Conservation (phyloP, 2,113 vertebrate genomes). For the Corvus moneduloides region DNA sequence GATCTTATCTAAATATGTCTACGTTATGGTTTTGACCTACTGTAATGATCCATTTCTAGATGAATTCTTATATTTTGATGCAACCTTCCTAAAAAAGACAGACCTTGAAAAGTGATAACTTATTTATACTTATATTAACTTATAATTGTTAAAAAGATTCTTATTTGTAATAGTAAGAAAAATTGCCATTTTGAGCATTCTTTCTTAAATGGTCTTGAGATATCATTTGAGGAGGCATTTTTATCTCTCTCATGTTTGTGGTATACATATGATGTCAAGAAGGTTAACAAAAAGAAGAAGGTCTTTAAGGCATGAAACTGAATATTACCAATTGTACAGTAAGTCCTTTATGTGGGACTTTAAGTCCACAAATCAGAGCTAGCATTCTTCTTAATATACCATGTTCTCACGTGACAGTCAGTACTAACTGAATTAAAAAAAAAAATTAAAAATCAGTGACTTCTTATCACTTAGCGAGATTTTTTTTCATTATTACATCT, state of each 20-base stretch:
- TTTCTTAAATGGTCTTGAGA: not conserved
- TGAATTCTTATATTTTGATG: not conserved
- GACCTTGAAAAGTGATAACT: not conserved
- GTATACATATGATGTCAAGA: not conserved
- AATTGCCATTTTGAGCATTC: not conserved
- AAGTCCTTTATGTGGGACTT: not conserved
- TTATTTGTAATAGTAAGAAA: not conserved
- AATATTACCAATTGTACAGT: not conserved
- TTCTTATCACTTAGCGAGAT: not conserved
- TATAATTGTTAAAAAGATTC: rapidly evolving
- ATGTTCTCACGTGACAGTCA: not conserved
- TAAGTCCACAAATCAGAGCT: not conserved
- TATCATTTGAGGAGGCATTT: not conserved
- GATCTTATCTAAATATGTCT: not conserved
- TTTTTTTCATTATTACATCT: not conserved
- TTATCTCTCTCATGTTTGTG: not conserved
- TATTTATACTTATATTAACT: not conserved
- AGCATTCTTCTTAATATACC: not conserved
- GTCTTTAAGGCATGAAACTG: not conserved
- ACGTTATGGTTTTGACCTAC: not conserved
- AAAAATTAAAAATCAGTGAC: not conserved
- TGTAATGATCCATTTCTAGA: not conserved
- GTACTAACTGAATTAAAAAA: not conserved
- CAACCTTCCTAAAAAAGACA: not conserved
- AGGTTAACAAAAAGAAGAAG: not conserved